phyloP scores from a whole-genome alignment of 2,797 vertebrate species.

The Bothrops alternatus region DNA sequence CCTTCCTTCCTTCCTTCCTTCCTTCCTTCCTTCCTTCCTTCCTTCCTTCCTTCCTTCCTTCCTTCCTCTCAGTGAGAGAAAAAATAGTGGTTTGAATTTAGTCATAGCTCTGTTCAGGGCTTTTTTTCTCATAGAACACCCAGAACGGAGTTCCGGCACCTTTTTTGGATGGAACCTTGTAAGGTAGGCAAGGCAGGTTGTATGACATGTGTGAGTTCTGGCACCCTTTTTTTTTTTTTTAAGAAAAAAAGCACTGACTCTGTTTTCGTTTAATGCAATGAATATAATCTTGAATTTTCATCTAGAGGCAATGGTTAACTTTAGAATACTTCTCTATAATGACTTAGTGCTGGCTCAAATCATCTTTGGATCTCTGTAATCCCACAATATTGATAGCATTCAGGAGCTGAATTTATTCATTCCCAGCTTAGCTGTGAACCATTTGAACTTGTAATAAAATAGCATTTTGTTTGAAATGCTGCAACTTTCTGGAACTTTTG shows the following conservation, averaged over 20 bases:
- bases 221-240: too few relatives aligned
- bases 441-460: neutral
- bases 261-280: neutral
- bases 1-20: neutral
- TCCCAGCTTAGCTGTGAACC: neutral
- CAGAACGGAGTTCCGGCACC: too few relatives aligned
- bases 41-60: too few relatives aligned
- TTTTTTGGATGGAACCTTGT: too few relatives aligned
- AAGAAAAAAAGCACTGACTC: neutral
- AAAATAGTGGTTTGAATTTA: neutral
- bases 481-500: neutral
- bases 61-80: neutral
- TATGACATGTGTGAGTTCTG: too few relatives aligned
- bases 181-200: too few relatives aligned
- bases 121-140: too few relatives aligned
- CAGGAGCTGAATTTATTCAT: neutral
- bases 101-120: neutral
- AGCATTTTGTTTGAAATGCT: neutral
- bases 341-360: neutral
- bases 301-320: neutral
- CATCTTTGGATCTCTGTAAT: neutral
- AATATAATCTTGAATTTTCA: neutral
- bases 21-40: too few relatives aligned
- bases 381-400: neutral
- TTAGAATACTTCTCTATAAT: neutral